Percentiles rank a stretch among this genome's conserved stretches.
Evolutionary conservation across 2,113 vertebrate species (phyloP).

Genomic region (Pluvianellus socialis): DNA sequence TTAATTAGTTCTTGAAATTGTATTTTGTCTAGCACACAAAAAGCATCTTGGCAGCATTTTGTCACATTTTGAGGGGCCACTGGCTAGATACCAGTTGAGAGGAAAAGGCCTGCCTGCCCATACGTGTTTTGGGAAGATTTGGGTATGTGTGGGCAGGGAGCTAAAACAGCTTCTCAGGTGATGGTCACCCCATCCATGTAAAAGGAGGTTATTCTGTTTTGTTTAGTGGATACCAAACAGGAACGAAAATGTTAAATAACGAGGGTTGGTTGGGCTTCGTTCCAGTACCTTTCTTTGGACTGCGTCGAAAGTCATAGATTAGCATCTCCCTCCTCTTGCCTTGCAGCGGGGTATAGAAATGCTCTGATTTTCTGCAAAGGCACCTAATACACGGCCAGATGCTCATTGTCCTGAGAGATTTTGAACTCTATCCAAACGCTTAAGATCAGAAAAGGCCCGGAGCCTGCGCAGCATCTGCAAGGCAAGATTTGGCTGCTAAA

Average conservation of each 20-base stretch:
- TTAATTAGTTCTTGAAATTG: background rate
- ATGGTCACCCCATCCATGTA: background rate
- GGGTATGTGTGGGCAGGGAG: background rate
- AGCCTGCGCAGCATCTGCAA: background rate
- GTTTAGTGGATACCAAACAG: background rate
- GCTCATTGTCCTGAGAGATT: background rate
- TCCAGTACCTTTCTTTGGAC: background rate
- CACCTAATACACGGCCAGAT: background rate
- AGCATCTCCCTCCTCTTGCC: background rate
- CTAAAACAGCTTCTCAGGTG: background rate
- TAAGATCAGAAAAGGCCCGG: background rate
- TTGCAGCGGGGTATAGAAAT: background rate
- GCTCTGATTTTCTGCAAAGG: background rate
- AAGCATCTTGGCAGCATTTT: background rate
- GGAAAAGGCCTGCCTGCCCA: background rate
- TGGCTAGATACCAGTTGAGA: background rate
- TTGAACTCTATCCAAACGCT: background rate
- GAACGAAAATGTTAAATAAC: background rate
- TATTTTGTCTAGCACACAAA: background rate
- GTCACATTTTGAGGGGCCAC: background rate
- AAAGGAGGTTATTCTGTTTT: background rate
- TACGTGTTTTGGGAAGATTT: background rate
- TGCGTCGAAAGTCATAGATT: background rate
- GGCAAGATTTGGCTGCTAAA: background rate
- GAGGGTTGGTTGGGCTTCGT: fast-evolving